phyloP scores from a whole-genome alignment of 30 jellyfish, hydroid and myxozoan genomes.

The Aurelia aurita region DNA sequence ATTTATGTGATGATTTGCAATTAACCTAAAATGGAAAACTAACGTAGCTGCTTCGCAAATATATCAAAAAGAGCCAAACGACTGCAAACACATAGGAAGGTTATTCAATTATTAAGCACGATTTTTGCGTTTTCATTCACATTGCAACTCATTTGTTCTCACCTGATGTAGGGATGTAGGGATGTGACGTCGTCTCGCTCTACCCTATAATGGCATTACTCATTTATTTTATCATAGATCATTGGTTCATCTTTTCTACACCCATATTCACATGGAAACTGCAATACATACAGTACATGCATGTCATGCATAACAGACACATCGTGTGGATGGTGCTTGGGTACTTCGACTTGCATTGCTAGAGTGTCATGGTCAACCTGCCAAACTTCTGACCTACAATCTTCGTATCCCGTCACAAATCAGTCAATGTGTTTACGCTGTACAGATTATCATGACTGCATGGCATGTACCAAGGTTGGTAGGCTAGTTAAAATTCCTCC shows the following conservation, averaged over 20 bases:
- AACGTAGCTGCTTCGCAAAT: too few species aligned
- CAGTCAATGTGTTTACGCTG: constrained; percentile 66
- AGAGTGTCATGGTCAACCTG: constrained; percentile 70
- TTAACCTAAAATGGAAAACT: too few species aligned
- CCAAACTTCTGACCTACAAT: neutral
- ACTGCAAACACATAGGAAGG: too few species aligned
- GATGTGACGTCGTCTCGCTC: too few species aligned
- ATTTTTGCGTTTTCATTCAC: too few species aligned
- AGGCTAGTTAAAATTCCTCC: too few species aligned
- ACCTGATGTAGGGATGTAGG: too few species aligned
- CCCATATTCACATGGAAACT: constrained; percentile 65
- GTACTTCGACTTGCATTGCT: constrained; percentile 44
- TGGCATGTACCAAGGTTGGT: constrained; percentile 72
- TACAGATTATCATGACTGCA: constrained; percentile 65
- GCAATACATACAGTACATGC: constrained; percentile 74
- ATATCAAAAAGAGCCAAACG: too few species aligned
- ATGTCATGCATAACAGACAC: constrained; percentile 80
- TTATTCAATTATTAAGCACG: too few species aligned
- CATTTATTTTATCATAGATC: constrained; percentile 11
- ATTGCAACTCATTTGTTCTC: too few species aligned
- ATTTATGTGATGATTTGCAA: too few species aligned
- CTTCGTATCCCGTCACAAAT: constrained; percentile 22
- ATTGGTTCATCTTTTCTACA: constrained; percentile 55
- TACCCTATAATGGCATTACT: too few species aligned
- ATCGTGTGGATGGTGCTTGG: constrained; percentile 95